Base-by-base conservation (phyloP, 2,888 invertebrate species). In the Polyploca ridens region DNA sequence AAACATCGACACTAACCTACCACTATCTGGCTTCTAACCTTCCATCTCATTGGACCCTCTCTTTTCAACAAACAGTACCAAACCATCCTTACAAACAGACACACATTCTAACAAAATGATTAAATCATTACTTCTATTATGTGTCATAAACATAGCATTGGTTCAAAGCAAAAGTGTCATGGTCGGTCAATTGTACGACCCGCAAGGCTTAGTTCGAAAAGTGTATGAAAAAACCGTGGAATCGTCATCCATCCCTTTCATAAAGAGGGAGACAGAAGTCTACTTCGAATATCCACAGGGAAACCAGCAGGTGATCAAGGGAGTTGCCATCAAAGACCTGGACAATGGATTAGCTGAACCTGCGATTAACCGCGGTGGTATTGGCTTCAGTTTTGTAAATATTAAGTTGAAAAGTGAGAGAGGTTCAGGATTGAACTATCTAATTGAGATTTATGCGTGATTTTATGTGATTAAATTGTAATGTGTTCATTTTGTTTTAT, bases 401-500 rank as follows among this genome's bases (percentile, higher is more conserved):
- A 86, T 94, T 1, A 92, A 93, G 61, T 65, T 94, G 74, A 93
- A 92, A 68, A 93, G 94, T 63, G 90, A 90, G 67, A 71, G 93
- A 0, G 89, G 91, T 0, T 88, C 90, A 0, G 92, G 94, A 0
- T 87, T 84, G 33, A 89, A 83, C 60, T 94, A 74, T 70, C 67
- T 82, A 0, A 83, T 94, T 14, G 90, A 90, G 75, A 87, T 94
- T 35, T 94, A 87, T 70, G 94, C 90, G 66, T 94, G 70, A 88
- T 38, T 3, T 68, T 41, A 16, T 11, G 35, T 60, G 10, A 38
- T 38, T 60, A 8, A 35, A 38, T 58, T 33, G 13, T 58, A 14
- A 58, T 58, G 7, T 11, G 33, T 33, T 11, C 0, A 35, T 38
- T 38, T n/a, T 60, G 33, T 60, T 38, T 19, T n/a, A 3, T 33